A percentile compares a stretch with the other conserved stretches of the same genome.
phyloP scores from a whole-genome alignment of 1,140 invertebrate genomes.

The Drosophila kepulauana region DNA sequence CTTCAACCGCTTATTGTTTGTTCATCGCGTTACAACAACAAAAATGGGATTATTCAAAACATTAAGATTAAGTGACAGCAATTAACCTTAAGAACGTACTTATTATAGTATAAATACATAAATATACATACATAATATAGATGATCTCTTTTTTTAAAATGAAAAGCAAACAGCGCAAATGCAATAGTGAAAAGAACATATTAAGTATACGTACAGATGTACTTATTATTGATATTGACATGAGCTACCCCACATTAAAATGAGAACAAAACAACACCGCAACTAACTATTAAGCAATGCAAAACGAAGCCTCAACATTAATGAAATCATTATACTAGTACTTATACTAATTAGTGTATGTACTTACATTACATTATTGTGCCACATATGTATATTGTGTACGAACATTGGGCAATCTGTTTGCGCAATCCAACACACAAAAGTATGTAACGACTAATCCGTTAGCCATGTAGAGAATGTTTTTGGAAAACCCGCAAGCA shows the following conservation, averaged over 20 bases:
- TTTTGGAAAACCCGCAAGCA: conserved; percentile 66
- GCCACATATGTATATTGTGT: conserved; percentile 47
- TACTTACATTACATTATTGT: conserved; percentile 47
- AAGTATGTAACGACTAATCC: conserved; percentile 60
- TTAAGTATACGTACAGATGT: conserved; percentile 29
- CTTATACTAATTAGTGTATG: conserved; percentile 42
- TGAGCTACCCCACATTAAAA: conserved; percentile 40
- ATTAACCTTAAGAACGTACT: conserved; percentile 57
- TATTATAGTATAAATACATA: conserved; percentile 47
- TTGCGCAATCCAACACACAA: conserved; percentile 23
- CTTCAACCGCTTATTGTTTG: conserved; percentile 75
- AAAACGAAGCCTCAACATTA: conserved; percentile 43
- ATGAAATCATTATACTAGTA: conserved; percentile 29
- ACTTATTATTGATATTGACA: conserved; percentile 48
- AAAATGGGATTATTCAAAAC: background rate
- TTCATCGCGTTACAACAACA: conserved; percentile 47
- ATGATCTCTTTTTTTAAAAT: conserved; percentile 64
- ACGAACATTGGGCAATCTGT: conserved; percentile 21
- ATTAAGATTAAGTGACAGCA: conserved; percentile 39
- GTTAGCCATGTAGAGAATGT: conserved; percentile 73
- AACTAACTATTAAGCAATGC: conserved; percentile 68
- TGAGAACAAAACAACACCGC: conserved; percentile 53
- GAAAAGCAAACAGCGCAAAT: conserved; percentile 31
- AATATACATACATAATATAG: conserved; percentile 22
- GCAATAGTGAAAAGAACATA: conserved; percentile 33